Percentiles rank a stretch among this genome's conserved stretches.
These are phyloP conservation scores for Macropis europaea DNA, from an alignment of 2,888 invertebrate species.

Conservation along the genomic window DNA sequence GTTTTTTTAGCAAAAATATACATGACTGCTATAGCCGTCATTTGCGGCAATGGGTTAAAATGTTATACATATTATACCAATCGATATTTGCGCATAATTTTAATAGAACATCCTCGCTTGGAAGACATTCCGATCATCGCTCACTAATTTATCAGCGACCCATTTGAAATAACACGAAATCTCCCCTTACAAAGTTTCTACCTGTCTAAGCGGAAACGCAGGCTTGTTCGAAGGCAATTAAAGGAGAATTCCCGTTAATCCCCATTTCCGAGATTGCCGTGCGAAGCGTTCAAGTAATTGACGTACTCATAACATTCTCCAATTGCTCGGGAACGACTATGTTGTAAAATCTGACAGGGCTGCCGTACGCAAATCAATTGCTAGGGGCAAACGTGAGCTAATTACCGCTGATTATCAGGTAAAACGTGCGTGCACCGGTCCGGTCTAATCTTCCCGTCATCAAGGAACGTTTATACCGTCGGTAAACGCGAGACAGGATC, in stretches of 20 bases:
- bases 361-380: constrained; percentile 1
- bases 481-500: constrained; percentile 26
- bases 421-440: background rate
- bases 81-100: too few species aligned
- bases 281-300: background rate
- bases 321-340: background rate
- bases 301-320: background rate
- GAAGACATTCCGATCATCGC: too few species aligned
- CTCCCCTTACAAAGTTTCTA: too few species aligned
- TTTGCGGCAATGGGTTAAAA: too few species aligned
- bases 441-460: constrained; percentile 31
- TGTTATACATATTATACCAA: too few species aligned
- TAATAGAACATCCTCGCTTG: too few species aligned
- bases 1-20: too few species aligned
- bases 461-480: constrained; percentile 18
- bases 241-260: background rate
- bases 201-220: too few species aligned
- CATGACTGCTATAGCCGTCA: too few species aligned
- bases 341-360: background rate
- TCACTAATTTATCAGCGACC: too few species aligned
- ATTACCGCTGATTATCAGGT: constrained; percentile 23
- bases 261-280: background rate
- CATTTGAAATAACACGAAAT: too few species aligned
- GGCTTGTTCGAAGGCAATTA: too few species aligned
- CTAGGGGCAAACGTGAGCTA: background rate